Conservation (phyloP, 2,113 vertebrate genomes). For the Myotis yumanensis region DNA sequence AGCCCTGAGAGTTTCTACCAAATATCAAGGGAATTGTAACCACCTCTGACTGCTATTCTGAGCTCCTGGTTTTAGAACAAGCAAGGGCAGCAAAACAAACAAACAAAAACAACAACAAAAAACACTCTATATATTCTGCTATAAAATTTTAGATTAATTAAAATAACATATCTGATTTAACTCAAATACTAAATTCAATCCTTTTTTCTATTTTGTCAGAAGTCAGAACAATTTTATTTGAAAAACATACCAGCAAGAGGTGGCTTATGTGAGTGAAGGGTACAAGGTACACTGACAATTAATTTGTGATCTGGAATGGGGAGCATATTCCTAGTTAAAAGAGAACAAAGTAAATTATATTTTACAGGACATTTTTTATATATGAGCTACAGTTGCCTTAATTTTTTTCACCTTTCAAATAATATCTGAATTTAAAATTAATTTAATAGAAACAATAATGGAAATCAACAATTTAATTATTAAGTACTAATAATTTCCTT, state of each 20-base stretch:
- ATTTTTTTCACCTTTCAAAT: slow-evolving; percentile 38
- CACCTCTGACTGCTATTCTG: background rate
- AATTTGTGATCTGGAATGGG: slow-evolving; percentile 89
- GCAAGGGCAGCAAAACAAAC: background rate
- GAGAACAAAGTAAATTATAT: slow-evolving; percentile 54
- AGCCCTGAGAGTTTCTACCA: background rate
- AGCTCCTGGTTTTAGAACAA: background rate
- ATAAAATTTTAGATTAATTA: slow-evolving; percentile 21
- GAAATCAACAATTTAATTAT: slow-evolving; percentile 41
- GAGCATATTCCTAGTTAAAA: slow-evolving; percentile 78
- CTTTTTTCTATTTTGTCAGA: background rate
- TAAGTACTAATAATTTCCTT: background rate
- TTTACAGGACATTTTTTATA: background rate
- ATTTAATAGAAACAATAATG: slow-evolving; percentile 14
- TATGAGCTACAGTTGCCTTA: background rate
- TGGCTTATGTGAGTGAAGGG: slow-evolving; percentile 96
- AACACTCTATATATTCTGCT: background rate
- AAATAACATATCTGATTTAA: slow-evolving; percentile 34
- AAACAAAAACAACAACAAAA: background rate
- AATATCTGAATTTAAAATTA: slow-evolving; percentile 33
- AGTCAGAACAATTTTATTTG: background rate
- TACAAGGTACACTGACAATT: slow-evolving; percentile 93
- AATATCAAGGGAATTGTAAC: background rate
- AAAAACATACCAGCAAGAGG: slow-evolving; percentile 89
- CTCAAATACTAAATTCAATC: slow-evolving; percentile 21